Evolutionary conservation across 2,888 invertebrate genomes (phyloP).

Genomic region (Dromius quadrimaculatus): DNA sequence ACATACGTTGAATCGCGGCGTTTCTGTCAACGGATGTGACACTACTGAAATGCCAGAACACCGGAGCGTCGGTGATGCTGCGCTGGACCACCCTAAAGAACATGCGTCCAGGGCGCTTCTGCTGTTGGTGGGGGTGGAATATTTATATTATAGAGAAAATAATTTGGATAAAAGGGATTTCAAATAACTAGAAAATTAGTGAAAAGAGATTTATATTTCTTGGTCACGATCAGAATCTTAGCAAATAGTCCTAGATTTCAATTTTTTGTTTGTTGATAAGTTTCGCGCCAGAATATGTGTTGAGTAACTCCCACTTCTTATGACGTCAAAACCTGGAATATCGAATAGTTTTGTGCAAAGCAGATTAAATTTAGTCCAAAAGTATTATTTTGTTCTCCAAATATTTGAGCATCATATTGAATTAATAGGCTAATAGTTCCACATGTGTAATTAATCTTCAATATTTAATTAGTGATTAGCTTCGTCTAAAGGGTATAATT

Average conservation of each 20-base stretch:
- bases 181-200: too few species aligned
- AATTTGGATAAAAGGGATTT: too few species aligned
- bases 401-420: too few species aligned
- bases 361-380: neutral
- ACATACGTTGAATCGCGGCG: slow-evolving; percentile 32
- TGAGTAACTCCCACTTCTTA: neutral
- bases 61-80: slow-evolving; percentile 32
- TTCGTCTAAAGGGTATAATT: too few species aligned
- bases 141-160: neutral
- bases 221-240: too few species aligned
- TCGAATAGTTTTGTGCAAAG: neutral
- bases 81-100: slow-evolving; percentile 20
- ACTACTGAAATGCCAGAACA: slow-evolving; percentile 22
- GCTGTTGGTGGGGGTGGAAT: neutral
- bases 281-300: neutral
- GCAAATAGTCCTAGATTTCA: too few species aligned
- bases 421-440: too few species aligned
- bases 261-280: neutral
- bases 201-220: too few species aligned
- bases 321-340: neutral
- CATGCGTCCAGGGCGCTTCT: slow-evolving; percentile 6
- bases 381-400: too few species aligned
- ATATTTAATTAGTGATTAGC: too few species aligned
- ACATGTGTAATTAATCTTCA: too few species aligned
- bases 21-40: slow-evolving; percentile 30